Conservation (phyloP, 2,888 invertebrate genomes). For the Cheilosia vernalis region DNA sequence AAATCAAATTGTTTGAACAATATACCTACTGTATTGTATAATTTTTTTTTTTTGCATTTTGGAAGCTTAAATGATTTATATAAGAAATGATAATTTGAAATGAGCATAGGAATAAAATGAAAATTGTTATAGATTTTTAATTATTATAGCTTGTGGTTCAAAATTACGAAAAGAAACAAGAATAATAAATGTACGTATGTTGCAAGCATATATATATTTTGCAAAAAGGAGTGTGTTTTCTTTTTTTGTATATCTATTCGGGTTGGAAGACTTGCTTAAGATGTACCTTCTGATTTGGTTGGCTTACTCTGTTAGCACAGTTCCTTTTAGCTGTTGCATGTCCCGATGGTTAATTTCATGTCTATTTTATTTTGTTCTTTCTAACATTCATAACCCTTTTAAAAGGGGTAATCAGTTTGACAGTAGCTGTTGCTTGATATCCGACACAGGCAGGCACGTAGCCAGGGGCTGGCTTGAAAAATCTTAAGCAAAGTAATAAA, state of each 20-base stretch:
- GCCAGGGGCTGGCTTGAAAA: too few relatives aligned
- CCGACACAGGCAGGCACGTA: too few relatives aligned
- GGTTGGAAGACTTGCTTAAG: not conserved
- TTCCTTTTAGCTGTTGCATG: too few relatives aligned
- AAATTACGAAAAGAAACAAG: slow-evolving; percentile 29
- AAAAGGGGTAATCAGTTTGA: too few relatives aligned
- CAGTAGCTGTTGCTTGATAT: too few relatives aligned
- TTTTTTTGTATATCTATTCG: not conserved
- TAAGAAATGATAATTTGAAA: not conserved
- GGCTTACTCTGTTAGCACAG: too few relatives aligned
- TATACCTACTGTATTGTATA: slow-evolving; percentile 4
- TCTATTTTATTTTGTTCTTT: too few relatives aligned
- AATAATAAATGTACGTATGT: slow-evolving; percentile 40
- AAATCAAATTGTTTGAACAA: slow-evolving; percentile 44
- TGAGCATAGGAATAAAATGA: not conserved
- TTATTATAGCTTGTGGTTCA: slow-evolving; percentile 63
- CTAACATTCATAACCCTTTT: too few relatives aligned
- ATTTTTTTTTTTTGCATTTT: slow-evolving; percentile 43
- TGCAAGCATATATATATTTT: slow-evolving; percentile 35
- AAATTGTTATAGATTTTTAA: slow-evolving; percentile 45
- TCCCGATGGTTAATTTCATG: too few relatives aligned
- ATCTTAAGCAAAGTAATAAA: too few relatives aligned
- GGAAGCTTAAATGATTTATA: slow-evolving; percentile 40
- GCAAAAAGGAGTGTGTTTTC: not conserved
- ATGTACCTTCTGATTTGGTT: too few relatives aligned